These are phyloP conservation scores for Falco peregrinus DNA, from an alignment of 2,797 vertebrate genomes.

Conservation along the genomic window DNA sequence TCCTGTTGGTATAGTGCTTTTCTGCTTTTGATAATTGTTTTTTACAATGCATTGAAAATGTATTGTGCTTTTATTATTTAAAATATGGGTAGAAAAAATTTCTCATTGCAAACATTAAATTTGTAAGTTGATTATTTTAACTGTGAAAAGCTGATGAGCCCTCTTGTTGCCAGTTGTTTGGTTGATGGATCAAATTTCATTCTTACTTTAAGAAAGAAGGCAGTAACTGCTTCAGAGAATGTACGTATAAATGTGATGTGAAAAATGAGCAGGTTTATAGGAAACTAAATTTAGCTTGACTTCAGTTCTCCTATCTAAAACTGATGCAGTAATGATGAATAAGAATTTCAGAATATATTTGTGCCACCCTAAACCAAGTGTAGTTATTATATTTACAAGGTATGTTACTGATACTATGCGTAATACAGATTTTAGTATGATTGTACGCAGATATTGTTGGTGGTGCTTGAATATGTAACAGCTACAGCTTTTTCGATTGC, in stretches of 20 bases:
- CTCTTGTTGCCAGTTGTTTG: background rate
- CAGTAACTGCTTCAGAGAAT: background rate
- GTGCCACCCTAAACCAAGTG: background rate
- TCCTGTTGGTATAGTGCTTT: background rate
- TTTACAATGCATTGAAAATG: background rate
- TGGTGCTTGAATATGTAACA: background rate
- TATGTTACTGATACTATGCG: accelerated
- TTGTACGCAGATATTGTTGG: background rate
- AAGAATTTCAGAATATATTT: background rate
- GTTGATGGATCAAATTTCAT: background rate
- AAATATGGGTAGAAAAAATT: background rate
- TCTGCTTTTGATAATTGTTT: background rate
- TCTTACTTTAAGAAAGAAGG: background rate
- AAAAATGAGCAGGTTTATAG: background rate
- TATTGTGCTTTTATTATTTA: background rate
- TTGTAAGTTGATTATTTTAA: background rate
- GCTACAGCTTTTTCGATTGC: background rate
- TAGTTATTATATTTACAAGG: background rate
- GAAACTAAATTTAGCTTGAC: background rate
- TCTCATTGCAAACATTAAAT: accelerated
- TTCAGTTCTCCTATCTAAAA: background rate
- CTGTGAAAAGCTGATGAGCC: background rate
- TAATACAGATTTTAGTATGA: background rate
- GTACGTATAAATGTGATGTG: background rate
- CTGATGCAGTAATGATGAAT: background rate